Percentiles rank a stretch among this genome's conserved stretches.
Evolutionary conservation across 2,113 vertebrate species (phyloP).

Genomic region (Chionodraco myersi): DNA sequence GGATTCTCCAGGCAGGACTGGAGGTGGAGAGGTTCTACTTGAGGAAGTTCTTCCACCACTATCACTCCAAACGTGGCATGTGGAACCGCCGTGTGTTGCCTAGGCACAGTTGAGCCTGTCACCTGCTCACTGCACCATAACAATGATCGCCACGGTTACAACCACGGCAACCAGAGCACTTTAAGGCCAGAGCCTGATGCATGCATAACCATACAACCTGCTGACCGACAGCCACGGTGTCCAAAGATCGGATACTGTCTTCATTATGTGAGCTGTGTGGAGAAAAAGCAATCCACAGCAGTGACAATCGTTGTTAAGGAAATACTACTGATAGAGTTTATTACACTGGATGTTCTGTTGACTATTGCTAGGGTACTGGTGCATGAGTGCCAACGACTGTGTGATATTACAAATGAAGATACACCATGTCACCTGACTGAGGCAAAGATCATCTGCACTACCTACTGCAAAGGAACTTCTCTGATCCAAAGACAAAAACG

Average conservation of each 20-base stretch:
- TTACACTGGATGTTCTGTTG: slow-evolving; percentile 49
- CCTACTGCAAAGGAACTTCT: slow-evolving; percentile 8
- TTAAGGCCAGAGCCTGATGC: slow-evolving; percentile 44
- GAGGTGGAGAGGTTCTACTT: slow-evolving; percentile 94
- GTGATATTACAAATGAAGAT: slow-evolving; percentile 33
- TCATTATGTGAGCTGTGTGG: slow-evolving; percentile 23
- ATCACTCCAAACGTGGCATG: slow-evolving; percentile 96
- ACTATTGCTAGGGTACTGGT: slow-evolving; percentile 37
- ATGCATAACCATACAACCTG: slow-evolving; percentile 29
- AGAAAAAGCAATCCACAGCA: neutral
- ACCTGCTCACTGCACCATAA: slow-evolving; percentile 54
- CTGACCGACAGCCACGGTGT: slow-evolving; percentile 19
- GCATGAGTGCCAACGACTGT: neutral
- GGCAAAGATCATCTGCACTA: slow-evolving; percentile 33
- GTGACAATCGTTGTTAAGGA: slow-evolving; percentile 20
- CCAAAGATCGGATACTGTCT: neutral
- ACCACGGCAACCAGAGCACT: slow-evolving; percentile 60
- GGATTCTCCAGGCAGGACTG: slow-evolving; percentile 90
- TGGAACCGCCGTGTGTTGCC: slow-evolving; percentile 86
- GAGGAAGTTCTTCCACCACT: slow-evolving; percentile 94
- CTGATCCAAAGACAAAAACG: slow-evolving; percentile 27
- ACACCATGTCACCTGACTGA: slow-evolving; percentile 2
- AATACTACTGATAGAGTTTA: slow-evolving; percentile 59
- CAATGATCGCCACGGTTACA: slow-evolving; percentile 25
- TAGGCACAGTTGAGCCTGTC: slow-evolving; percentile 56